Evolutionary conservation across 92 coral and sea anemone species (phyloP), one percentile per base, ranked within the genome.

Genomic region (Actinernus sp.): DNA sequence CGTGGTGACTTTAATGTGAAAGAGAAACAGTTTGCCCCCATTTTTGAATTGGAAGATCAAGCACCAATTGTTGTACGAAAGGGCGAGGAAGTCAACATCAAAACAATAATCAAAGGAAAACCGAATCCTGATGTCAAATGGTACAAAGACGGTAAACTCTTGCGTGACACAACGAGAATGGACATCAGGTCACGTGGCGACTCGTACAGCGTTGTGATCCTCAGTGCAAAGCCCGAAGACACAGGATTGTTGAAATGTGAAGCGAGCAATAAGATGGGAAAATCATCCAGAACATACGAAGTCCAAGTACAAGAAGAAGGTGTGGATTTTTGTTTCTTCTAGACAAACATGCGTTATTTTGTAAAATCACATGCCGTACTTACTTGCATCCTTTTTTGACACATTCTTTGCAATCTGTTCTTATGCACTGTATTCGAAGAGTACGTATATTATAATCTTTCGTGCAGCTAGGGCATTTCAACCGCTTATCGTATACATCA

Each of bases 41-140:
- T 53, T 36, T 85, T 90, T 43, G 77, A 65, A 24, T 70, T 68
- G 27, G 78, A 66, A 23, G 67, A 74, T 10, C 84, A 74, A 19
- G 71, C 54, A 21, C 73, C 77, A 32, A 54, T 85, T 2, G 49
- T 64, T 38, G 74, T 88, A 0, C 33, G 41, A 6, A 85, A 91
- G 33, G 84, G 79, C 37, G 97, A 81, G 23, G 89, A 88, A 33
- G 67, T 87, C 8, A 68, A 57, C 64, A 58, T 91, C 27, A 79
- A 76, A 24, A 81, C 77, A 17, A 69, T 73, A 3, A 67, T 91
- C 58, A 71, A 76, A 57, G 97, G 97, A 8, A 92, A 94, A 58
- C 99, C 99, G 21, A 81, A 57, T 14, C 97, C 99, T 27, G 85
- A 83, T 10, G 88, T 95, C 2, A 93, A 80, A 26, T 95, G 99